Percentiles rank a stretch among this genome's conserved stretches.
These are phyloP conservation scores for Plebejus argus DNA, from an alignment of 2,888 invertebrate genomes.

Conservation along the genomic window DNA sequence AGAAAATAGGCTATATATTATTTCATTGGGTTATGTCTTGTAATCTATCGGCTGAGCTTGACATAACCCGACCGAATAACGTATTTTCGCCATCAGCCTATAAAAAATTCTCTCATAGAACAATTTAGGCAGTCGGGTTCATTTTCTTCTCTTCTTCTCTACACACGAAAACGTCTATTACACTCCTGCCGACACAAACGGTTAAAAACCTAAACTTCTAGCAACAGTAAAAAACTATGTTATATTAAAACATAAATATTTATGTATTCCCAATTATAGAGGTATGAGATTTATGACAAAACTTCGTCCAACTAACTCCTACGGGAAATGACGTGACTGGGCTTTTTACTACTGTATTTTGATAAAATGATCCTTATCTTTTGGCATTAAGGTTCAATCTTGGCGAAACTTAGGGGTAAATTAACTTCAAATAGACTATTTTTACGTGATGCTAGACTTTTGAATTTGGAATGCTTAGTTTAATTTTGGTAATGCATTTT, in stretches of 20 bases:
- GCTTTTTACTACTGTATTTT: neutral
- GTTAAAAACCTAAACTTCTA: neutral
- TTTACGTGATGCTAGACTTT: neutral
- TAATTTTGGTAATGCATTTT: neutral
- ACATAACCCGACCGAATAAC: no score
- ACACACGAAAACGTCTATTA: no score
- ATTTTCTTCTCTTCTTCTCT: no score
- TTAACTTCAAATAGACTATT: neutral
- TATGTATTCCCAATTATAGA: conserved; percentile 6
- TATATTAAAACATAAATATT: neutral
- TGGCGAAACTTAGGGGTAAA: no score
- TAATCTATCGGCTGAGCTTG: no score
- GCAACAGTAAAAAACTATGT: neutral
- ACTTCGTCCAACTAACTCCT: neutral
- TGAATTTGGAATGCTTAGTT: neutral
- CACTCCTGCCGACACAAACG: no score
- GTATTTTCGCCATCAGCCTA: no score
- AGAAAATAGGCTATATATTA: no score
- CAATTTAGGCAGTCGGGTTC: no score
- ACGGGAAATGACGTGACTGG: neutral
- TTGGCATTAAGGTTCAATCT: neutral
- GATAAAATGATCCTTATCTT: neutral
- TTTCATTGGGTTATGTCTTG: no score
- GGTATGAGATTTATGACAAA: neutral
- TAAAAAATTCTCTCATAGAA: no score